Base-by-base conservation (phyloP, 1,140 invertebrate species). In the Paracyclopina nana region DNA sequence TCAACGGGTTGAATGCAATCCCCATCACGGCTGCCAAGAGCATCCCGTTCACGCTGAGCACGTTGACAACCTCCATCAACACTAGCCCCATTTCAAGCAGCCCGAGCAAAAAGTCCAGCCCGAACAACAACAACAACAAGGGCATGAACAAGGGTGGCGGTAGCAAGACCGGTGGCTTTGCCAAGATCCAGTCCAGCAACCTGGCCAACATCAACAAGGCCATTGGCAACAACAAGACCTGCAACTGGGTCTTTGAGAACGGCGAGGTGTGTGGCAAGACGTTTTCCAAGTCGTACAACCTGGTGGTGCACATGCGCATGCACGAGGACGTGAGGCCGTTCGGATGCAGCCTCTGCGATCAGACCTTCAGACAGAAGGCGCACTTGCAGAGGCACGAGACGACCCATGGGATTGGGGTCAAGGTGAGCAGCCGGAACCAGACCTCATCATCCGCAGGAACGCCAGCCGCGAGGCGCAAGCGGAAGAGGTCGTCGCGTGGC, bases 281-380 rank as follows among this genome's bases (percentile, higher is more conserved):
- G 1, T 52, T 52, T 28, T 22, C 14, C 18, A 52, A 43, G 25
- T 28, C 22, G 18, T 46, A 46, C 51, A 52, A 52, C 34, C 51
- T 52, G 12, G 43, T 46, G 20, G 38, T 52, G 14, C 51, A 52
- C 42, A 52, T 50, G 51, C 44, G 51, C 11, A 46, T 52, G 48
- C 48, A 50, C 30, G 48, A 50, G 29, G 48, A 50, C 22, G 29
- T 50, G n/a, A 27, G 48, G 24, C 48, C 48, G 12, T 50, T 50
- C 38, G 12, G 14, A n/a, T 50, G 48, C 18, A 42, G 25, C 16
- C 18, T 50, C 22, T 50, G 48, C 30, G 48, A 50, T 38, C 48
- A 50, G 24, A 50, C 48, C 26, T 50, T 50, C 25, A 31, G 48
- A 38, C 48, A 50, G 30, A 50, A 50, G 25, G 48, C 48, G n/a